Base-by-base conservation (phyloP, 2,113 vertebrate species). In the Muntiacus reevesi region DNA sequence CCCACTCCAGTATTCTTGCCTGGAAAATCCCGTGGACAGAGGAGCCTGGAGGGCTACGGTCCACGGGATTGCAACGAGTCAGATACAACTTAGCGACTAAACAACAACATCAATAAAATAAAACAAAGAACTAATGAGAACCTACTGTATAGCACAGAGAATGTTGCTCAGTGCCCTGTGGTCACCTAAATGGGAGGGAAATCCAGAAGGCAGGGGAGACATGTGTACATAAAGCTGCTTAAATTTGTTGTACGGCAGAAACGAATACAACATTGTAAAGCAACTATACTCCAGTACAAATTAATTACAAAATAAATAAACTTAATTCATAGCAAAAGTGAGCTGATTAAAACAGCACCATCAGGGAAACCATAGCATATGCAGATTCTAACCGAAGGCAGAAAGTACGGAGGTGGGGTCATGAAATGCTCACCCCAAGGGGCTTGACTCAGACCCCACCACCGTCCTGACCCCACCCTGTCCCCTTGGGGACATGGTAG, bases 401-500 rank as follows among this genome's bases (percentile, higher is more conserved):
- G n/a, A 11, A 3, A 3, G 52, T 0, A 0, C 0, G 15, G 5
- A 7, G 19, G 74, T 2, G 14, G 30, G 25, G 47, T 1, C 4
- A 36, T 5, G n/a, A 5, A 8, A 76, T 60, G 7, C 4, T 2
- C 0, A 1, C 23, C 23, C 16, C 0, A 4, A 4, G 71, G 36
- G 17, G 97, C 94, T 9, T 2, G 81, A n/a, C 50, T 47, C 43
- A 81, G 97, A 96, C 93, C 97, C 96, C 82, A 0, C 84, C 55
- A 5, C 64, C 62, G 67, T 0, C n/a, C 74, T 96, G 96, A 89
- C 30, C 0, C 9, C 0, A 28, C 62, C 19, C 5, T 0, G 2
- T 25, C 19, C n/a, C 19, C 2, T 1, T 60, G 2, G 54, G 59
- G 36, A 5, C 2, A 1, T 0, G 2, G 12, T 19, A 11, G 0